Evolutionary conservation across 2,113 vertebrate species (phyloP).

Genomic region (Cynocephalus volans): DNA sequence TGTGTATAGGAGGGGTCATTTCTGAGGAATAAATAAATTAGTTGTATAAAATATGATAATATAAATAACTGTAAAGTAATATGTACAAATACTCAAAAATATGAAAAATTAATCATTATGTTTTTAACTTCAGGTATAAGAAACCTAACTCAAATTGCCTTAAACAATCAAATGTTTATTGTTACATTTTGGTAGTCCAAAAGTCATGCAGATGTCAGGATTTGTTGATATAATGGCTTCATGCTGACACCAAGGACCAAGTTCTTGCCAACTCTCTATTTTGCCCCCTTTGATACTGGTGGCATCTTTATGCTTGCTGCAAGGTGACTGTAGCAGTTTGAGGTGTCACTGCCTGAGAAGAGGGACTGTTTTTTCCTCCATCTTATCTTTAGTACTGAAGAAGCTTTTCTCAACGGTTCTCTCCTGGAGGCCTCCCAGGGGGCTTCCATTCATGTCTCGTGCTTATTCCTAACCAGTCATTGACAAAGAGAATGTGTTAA

Average conservation of each 20-base stretch:
- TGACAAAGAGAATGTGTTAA: constrained; percentile 27
- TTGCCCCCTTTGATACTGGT: background rate
- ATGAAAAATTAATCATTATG: background rate
- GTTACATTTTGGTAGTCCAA: constrained; percentile 41
- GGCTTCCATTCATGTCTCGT: background rate
- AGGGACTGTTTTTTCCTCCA: background rate
- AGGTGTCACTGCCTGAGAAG: background rate
- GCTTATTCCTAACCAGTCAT: background rate
- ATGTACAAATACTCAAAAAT: background rate
- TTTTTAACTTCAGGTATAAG: constrained; percentile 10
- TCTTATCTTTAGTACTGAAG: constrained; percentile 28
- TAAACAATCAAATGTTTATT: background rate
- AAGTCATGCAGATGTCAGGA: constrained; percentile 32
- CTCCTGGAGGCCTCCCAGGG: background rate
- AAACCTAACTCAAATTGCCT: constrained; percentile 41
- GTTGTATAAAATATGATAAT: constrained; percentile 4
- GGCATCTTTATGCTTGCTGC: constrained; percentile 10
- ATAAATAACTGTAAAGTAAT: background rate
- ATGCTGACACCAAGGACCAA: background rate
- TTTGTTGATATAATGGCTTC: constrained; percentile 34
- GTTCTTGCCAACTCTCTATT: background rate
- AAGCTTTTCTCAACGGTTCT: constrained; percentile 2
- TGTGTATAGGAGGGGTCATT: constrained; percentile 29
- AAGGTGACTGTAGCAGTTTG: constrained; percentile 35
- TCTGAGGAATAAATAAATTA: constrained; percentile 43